Base-by-base conservation (phyloP, 2,888 invertebrate genomes). In the Periphyllus acericola region DNA sequence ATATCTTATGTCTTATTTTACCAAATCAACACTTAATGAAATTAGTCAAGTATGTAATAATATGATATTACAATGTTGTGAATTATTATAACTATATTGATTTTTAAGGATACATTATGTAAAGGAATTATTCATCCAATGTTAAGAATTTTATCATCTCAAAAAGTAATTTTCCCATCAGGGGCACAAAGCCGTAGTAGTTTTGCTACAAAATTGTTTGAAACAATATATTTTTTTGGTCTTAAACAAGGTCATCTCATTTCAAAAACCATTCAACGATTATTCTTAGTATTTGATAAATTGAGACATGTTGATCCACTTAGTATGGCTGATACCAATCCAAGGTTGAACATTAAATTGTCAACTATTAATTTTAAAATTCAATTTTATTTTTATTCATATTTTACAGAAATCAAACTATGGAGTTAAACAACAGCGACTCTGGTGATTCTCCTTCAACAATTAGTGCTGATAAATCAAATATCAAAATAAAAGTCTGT, bases 1-100 rank as follows among this genome's bases (percentile, higher is more conserved):
- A 91, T 94, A 95, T 90, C 93, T 97, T 32, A 93, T 97, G 90
- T 96, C 97, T 0, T 96, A 95, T 91, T 93, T 98, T 91, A 95
- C 95, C 9, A 97, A 98, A 91, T 94, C 94, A 25, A 95, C 95
- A 87, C 93, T 98, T 21, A 97, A 97, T 96, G 96, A 97, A 91
- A 95, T 96, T 90, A 92, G 97, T 89, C 95, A 96, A 93, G 96
- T 96, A 91, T 91, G 90, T 90, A n/a, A 25, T 90, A 89, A 19
- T 72, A 68, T 71, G 8, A 36, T 83, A 40, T 11, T 32, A 40
- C 32, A 8, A 52, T 34, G 1, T 68, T 76, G 9, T 83, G n/a
- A n/a, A n/a, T 81, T 75, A 46, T 55, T 66, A 66, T 72, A 71
- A 36, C 55, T 60, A 19, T 72, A 71, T 86, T 66, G 52, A n/a